phyloP scores from a whole-genome alignment of 30 jellyfish, hydroid and myxozoan species.

The Hydractinia echinata region DNA sequence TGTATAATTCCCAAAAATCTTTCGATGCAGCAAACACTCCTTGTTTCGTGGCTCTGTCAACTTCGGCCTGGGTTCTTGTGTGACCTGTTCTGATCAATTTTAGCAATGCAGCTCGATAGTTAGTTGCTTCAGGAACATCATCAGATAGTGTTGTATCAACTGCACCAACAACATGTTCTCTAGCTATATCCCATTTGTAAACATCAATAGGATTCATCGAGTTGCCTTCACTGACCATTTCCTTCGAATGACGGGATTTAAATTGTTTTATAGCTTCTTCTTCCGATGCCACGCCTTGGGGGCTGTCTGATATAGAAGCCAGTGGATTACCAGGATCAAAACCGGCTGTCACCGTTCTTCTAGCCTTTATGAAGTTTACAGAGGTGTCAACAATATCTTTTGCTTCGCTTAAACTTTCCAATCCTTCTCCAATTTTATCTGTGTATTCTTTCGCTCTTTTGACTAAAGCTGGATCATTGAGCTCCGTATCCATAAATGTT shows the following conservation, averaged over 20 bases:
- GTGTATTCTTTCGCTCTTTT: neutral
- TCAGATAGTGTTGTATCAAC: constrained; percentile 24
- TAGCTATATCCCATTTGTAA: constrained; percentile 32
- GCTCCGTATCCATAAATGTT: neutral
- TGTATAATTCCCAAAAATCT: constrained; percentile 20
- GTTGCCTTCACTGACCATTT: neutral
- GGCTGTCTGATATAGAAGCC: neutral
- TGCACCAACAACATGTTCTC: constrained; percentile 19
- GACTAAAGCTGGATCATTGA: neutral
- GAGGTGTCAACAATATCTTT: constrained; percentile 16
- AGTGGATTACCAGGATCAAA: constrained; percentile 17
- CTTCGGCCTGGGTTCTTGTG: constrained; percentile 23
- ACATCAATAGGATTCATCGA: constrained; percentile 15
- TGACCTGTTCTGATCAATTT: constrained; percentile 15
- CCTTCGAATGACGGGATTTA: neutral
- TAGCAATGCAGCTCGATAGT: constrained; percentile 8
- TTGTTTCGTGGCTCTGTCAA: constrained; percentile 14
- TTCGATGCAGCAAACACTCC: constrained; percentile 13
- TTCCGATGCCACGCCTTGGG: neutral
- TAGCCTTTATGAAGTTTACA: constrained; percentile 2
- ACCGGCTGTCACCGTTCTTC: constrained; percentile 12
- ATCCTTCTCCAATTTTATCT: neutral
- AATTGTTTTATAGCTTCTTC: constrained; percentile 6
- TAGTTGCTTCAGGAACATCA: constrained; percentile 30
- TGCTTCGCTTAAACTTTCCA: neutral